Conservation (phyloP, 2,113 vertebrate genomes). For the Chloebia gouldiae region DNA sequence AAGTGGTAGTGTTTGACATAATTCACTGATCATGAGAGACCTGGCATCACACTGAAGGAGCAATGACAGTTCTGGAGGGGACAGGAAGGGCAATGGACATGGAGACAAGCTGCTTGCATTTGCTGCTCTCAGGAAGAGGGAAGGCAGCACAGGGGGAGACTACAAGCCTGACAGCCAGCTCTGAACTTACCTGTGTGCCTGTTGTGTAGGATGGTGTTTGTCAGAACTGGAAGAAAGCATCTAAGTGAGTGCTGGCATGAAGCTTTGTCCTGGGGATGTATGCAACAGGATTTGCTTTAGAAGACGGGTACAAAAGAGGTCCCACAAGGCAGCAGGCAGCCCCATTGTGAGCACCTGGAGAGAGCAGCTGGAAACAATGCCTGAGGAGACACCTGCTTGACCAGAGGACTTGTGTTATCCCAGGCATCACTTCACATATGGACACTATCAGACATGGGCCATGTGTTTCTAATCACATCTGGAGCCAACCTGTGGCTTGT, state of each 20-base stretch:
- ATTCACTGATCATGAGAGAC: neutral
- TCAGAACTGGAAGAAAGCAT: neutral
- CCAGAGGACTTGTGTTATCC: neutral
- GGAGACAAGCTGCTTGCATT: neutral
- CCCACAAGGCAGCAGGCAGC: neutral
- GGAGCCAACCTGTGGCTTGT: neutral
- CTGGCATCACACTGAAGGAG: neutral
- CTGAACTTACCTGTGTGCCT: neutral
- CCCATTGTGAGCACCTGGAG: neutral
- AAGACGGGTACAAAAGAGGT: neutral
- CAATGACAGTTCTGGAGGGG: neutral
- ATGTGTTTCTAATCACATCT: neutral
- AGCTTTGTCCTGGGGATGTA: neutral
- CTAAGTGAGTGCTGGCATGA: fast-evolving
- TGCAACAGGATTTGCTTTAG: neutral
- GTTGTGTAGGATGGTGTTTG: neutral
- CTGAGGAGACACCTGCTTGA: neutral
- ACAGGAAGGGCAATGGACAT: neutral
- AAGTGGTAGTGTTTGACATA: neutral
- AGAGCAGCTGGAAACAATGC: fast-evolving
- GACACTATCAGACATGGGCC: neutral
- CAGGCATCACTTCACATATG: neutral
- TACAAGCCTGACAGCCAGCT: fast-evolving
- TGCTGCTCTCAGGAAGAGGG: neutral
- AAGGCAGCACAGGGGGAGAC: neutral